Base-by-base conservation (phyloP, 2,888 invertebrate genomes). In the Sylvicola cinctus region DNA sequence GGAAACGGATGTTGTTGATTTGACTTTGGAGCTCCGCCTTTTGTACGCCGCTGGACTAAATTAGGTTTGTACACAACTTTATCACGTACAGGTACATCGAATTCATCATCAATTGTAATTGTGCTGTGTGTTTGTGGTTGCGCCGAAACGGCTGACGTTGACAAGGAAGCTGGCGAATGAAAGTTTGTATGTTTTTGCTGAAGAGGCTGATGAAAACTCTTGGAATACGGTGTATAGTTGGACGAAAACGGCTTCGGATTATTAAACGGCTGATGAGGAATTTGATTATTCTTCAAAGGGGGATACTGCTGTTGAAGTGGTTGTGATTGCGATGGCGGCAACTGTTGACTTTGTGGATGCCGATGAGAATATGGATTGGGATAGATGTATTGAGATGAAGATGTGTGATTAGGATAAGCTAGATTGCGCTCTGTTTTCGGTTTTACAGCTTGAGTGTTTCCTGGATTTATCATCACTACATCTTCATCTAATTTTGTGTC, bases 41-140 rank as follows among this genome's bases (percentile, higher is more conserved):
- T 64, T 37, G 55, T 53, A 36, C 47, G 46, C 34, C 49, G 45
- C 20, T 50, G 48, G 12, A 48, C 41, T 20, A 46, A 40, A 41
- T 46, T 46, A 6, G 46, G 46, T 37, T 43, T 44, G 29, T 44
- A 45, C 8, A 43, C 36, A 26, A 42, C 40, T 39, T 45, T 47
- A 20, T 46, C 46, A n/a, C 40, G 32, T 27, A 34, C 14, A 8
- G 40, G 37, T 16, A 36, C 34, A 13, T 40, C 38, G 26, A 36
- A 20, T 20, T 40, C 40, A 17, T 37, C 36, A 42, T 46, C 40
- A 16, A 43, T 38, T 28, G 41, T 38, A 14, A 38, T 38, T 28
- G 39, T 39, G 15, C 38, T 31, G 35, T 38, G 33, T 11, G 32
- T 36, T 33, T 33, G 32, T 16, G 28, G 31, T 29, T 29, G 33